A percentile compares a stretch with the other conserved stretches of the same genome.
Evolutionary conservation across 1,140 invertebrate species (phyloP).

Genomic region (Teleopsis dalmanni): DNA sequence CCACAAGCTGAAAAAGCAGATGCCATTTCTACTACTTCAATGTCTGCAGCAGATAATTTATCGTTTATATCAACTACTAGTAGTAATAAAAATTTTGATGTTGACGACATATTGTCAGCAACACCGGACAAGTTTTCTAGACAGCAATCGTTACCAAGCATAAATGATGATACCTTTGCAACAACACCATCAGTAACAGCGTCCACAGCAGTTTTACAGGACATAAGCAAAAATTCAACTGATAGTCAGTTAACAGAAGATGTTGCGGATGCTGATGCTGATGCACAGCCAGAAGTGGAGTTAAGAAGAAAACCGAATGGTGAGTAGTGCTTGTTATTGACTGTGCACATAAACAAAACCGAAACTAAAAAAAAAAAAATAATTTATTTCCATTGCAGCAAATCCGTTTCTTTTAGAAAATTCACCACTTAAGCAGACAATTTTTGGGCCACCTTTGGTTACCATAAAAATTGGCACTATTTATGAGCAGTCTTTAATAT

Average conservation of each 20-base stretch:
- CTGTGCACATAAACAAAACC: too few relatives aligned
- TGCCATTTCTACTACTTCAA: not conserved
- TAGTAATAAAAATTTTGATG: slow-evolving; percentile 10
- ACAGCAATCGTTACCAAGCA: too few relatives aligned
- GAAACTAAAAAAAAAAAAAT: too few relatives aligned
- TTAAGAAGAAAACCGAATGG: slow-evolving; percentile 28
- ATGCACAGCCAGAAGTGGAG: slow-evolving; percentile 14
- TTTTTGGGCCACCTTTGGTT: slow-evolving; percentile 22
- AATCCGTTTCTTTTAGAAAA: slow-evolving; percentile 34
- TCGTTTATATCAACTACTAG: slow-evolving; percentile 35
- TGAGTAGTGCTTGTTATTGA: slow-evolving; percentile 19
- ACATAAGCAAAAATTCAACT: not conserved
- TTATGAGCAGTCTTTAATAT: slow-evolving; percentile 33
- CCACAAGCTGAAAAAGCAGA: too few relatives aligned
- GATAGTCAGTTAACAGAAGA: not conserved
- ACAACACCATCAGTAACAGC: slow-evolving; percentile 28
- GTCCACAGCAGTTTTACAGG: slow-evolving; percentile 30
- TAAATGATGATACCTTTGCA: slow-evolving; percentile 23
- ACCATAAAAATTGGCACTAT: slow-evolving; percentile 35
- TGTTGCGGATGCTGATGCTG: slow-evolving; percentile 2
- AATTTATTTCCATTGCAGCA: slow-evolving; percentile 20
- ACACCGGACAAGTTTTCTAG: too few relatives aligned
- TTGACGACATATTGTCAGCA: too few relatives aligned
- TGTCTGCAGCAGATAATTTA: slow-evolving; percentile 17
- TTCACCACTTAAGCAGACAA: slow-evolving; percentile 26